phyloP scores from a whole-genome alignment of 2,888 invertebrate species.

The Ethmia dodecea region DNA sequence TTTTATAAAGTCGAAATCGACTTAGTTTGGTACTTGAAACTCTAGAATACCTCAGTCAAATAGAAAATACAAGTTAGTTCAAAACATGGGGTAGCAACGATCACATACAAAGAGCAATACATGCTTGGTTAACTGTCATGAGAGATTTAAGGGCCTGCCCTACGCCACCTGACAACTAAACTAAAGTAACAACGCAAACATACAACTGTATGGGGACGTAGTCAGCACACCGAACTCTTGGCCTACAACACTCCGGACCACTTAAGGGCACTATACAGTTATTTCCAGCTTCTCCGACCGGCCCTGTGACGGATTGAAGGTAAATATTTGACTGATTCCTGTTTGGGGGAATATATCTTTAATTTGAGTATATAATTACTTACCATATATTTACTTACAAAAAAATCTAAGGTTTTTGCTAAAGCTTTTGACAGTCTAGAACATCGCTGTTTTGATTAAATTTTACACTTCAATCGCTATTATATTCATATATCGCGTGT shows the following conservation, averaged over 20 bases:
- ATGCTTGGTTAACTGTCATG: constrained; percentile 74
- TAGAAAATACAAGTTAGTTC: not conserved
- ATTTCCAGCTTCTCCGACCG: constrained; percentile 52
- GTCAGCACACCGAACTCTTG: constrained; percentile 71
- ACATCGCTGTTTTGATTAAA: too few relatives aligned
- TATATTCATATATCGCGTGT: too few relatives aligned
- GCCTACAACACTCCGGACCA: constrained; percentile 71
- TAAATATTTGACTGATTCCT: constrained; percentile 42
- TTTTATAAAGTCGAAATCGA: too few relatives aligned
- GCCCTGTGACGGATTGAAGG: constrained; percentile 36
- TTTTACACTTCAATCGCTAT: too few relatives aligned
- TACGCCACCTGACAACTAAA: constrained; percentile 71
- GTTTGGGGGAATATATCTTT: constrained; percentile 32
- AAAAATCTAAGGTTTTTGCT: not conserved
- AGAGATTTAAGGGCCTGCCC: constrained; percentile 71
- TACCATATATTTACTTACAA: not conserved
- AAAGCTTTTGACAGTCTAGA: not conserved
- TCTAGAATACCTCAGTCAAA: too few relatives aligned
- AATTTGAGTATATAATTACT: too few relatives aligned
- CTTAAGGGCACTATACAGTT: constrained; percentile 76
- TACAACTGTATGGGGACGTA: constrained; percentile 34
- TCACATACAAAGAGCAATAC: constrained; percentile 45
- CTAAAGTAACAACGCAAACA: constrained; percentile 19
- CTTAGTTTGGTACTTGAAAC: too few relatives aligned
- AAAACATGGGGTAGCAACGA: constrained; percentile 10